These are phyloP conservation scores for Lytechinus pictus DNA, from an alignment of 35 echinoderm and acorn worm genomes.

Conservation along the genomic window DNA sequence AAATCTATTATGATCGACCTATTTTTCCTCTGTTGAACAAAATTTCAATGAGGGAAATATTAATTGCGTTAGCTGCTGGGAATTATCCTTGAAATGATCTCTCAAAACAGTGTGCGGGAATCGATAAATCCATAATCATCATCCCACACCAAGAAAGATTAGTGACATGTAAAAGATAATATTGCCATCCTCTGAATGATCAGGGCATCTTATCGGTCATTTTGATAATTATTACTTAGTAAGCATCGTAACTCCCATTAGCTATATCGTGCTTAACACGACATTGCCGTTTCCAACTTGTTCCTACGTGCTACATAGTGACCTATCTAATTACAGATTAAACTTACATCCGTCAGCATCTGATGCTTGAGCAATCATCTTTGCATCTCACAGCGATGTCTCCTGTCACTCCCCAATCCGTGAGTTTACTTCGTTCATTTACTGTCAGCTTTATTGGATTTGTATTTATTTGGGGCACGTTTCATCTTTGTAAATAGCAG, in stretches of 20 bases:
- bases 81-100: neutral
- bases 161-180: too few relatives aligned
- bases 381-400: neutral
- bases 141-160: neutral
- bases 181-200: too few relatives aligned
- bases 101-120: neutral
- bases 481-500: neutral
- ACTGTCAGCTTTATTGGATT: neutral
- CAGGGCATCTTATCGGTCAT: neutral
- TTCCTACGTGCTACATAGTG: neutral
- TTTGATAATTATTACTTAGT: neutral
- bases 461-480: neutral
- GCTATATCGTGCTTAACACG: neutral
- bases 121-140: neutral
- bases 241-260: neutral
- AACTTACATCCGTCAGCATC: neutral
- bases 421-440: neutral
- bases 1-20: neutral
- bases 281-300: neutral
- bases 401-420: neutral
- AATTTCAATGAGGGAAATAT: neutral
- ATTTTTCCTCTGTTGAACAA: neutral
- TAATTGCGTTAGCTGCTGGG: neutral
- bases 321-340: neutral
- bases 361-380: neutral